These are phyloP conservation scores for Philopotamus ludificatus DNA, from an alignment of 1,140 invertebrate species.

Conservation along the genomic window DNA sequence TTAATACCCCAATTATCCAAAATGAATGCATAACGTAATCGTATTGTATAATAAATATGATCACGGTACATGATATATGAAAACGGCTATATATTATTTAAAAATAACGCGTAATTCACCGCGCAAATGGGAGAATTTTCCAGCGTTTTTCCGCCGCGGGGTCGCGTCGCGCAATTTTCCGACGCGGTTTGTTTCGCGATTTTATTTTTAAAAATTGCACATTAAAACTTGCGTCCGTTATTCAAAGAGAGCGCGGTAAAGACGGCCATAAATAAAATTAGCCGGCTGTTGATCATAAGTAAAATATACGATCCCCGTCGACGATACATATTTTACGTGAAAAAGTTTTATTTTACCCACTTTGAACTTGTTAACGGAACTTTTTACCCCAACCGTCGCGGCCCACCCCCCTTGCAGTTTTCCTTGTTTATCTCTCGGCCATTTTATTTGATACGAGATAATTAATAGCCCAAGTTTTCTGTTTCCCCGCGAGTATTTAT, in stretches of 20 bases:
- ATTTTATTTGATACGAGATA: slow-evolving; percentile 38
- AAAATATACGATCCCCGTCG: slow-evolving; percentile 32
- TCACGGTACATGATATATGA: no score
- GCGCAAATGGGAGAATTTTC: no score
- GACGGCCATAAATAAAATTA: slow-evolving; percentile 41
- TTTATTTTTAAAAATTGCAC: background rate
- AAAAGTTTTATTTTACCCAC: slow-evolving; percentile 40
- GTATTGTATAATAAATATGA: no score
- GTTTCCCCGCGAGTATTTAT: slow-evolving; percentile 28
- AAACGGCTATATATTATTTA: no score
- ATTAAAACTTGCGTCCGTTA: slow-evolving; percentile 36
- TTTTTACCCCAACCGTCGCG: slow-evolving; percentile 5
- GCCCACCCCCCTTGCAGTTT: slow-evolving; percentile 4
- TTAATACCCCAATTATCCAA: no score
- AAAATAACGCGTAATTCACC: no score
- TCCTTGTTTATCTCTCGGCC: slow-evolving; percentile 35
- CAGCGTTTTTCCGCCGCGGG: no score
- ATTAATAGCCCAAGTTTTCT: slow-evolving; percentile 38
- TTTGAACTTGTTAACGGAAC: slow-evolving; percentile 30
- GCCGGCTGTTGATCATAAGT: slow-evolving; percentile 39
- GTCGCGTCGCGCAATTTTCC: background rate
- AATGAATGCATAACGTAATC: no score
- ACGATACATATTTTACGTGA: slow-evolving; percentile 38
- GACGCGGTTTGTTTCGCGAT: background rate
- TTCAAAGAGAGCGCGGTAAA: slow-evolving; percentile 34